Conservation (phyloP, 1,140 invertebrate species). For the Aphis craccivora region DNA sequence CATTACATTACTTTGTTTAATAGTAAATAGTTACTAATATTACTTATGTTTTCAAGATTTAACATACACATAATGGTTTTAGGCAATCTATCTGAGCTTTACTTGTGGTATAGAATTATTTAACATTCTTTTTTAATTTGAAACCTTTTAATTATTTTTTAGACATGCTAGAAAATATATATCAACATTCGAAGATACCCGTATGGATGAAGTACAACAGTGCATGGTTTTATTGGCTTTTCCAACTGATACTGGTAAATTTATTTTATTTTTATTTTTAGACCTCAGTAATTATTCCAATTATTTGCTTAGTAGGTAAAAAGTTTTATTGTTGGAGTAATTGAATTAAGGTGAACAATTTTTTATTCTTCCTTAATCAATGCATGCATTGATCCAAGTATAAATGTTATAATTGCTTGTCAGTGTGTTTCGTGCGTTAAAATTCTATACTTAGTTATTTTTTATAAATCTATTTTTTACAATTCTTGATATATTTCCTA, state of each 20-base stretch:
- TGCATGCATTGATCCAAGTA: background rate
- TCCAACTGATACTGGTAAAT: constrained; percentile 76
- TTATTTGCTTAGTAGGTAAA: background rate
- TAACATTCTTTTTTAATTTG: background rate
- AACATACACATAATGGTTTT: background rate
- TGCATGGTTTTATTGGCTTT: constrained; percentile 96
- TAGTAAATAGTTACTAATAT: no score
- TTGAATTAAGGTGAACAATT: background rate
- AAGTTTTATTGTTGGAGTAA: background rate
- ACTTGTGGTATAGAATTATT: background rate
- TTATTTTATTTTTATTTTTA: constrained; percentile 22
- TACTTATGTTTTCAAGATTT: no score
- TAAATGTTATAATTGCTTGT: background rate
- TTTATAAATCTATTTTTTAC: background rate
- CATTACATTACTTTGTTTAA: no score
- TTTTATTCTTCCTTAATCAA: background rate
- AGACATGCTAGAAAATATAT: constrained; percentile 94
- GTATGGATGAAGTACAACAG: constrained; percentile 86
- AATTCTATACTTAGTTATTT: background rate
- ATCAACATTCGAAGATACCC: constrained; percentile 83
- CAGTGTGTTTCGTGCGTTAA: background rate
- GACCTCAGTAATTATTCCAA: background rate
- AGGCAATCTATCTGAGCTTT: background rate
- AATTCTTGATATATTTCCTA: background rate
- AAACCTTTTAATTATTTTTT: background rate